These are phyloP conservation scores for Lindbergichthys nudifrons DNA, from an alignment of 2,797 vertebrate genomes.

Conservation along the genomic window DNA sequence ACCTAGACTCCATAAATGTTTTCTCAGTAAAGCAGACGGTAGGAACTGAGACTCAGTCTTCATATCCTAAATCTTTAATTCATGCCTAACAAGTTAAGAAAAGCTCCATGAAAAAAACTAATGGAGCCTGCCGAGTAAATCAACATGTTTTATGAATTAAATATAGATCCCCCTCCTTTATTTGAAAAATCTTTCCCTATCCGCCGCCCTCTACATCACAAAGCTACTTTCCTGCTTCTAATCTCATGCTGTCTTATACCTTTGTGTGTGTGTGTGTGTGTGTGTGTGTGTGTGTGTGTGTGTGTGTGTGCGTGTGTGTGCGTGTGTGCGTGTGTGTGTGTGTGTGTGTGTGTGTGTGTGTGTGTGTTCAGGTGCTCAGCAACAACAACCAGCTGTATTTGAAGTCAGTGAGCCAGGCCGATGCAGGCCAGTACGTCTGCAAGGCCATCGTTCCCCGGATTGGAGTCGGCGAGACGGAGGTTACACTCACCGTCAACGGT, in stretches of 20 bases:
- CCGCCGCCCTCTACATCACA: slow-evolving; percentile 33
- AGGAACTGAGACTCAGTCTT: slow-evolving; percentile 48
- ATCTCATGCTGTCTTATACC: background rate
- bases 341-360: slow-evolving; percentile 7
- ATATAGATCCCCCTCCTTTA: slow-evolving; percentile 62
- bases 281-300: slow-evolving; percentile 82
- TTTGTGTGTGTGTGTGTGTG: background rate
- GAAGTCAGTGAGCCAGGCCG: slow-evolving; percentile 92
- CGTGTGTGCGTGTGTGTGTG: slow-evolving; percentile 90
- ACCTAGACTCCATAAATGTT: slow-evolving; percentile 62
- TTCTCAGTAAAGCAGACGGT: slow-evolving; percentile 54
- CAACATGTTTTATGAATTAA: slow-evolving; percentile 84
- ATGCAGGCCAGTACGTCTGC: slow-evolving; percentile 94
- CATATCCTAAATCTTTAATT: slow-evolving; percentile 76
- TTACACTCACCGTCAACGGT: slow-evolving; percentile 94
- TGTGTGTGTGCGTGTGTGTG: slow-evolving; percentile 1
- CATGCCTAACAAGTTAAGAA: slow-evolving; percentile 72
- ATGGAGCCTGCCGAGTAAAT: slow-evolving; percentile 76
- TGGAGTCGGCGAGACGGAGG: slow-evolving; percentile 93
- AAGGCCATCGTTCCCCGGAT: slow-evolving; percentile 97
- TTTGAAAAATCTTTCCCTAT: slow-evolving; percentile 25
- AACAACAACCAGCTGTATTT: slow-evolving; percentile 95
- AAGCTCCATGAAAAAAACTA: slow-evolving; percentile 60
- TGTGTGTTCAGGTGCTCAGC: slow-evolving; percentile 90
- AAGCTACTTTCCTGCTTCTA: background rate